Percentiles rank a stretch among this genome's conserved stretches.
These are phyloP conservation scores for Pitangus sulphuratus DNA, from an alignment of 2,797 vertebrate genomes.

Conservation along the genomic window DNA sequence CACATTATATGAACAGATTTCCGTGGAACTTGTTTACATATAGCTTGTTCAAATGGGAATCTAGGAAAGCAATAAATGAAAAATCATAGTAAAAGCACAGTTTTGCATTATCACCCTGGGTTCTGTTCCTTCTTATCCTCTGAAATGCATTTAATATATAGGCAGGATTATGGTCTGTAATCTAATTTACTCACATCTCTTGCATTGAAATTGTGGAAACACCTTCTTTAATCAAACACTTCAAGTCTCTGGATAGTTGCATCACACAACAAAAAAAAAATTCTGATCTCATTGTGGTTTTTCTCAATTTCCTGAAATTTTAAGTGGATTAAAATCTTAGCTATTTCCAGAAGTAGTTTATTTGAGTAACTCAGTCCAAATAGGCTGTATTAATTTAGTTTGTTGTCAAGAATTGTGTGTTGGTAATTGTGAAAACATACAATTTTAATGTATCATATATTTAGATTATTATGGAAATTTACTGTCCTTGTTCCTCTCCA, in stretches of 20 bases:
- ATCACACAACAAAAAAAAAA: neutral
- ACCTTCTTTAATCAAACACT: neutral
- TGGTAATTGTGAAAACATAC: neutral
- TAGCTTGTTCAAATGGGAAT: neutral
- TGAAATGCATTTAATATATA: neutral
- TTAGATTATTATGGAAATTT: neutral
- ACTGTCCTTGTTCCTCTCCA: neutral
- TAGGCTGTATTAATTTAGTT: neutral
- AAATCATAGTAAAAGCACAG: neutral
- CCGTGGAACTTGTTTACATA: neutral
- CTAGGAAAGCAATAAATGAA: neutral
- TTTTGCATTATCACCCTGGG: neutral
- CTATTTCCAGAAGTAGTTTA: neutral
- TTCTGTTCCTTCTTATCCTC: neutral
- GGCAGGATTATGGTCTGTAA: neutral
- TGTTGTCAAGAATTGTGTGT: neutral
- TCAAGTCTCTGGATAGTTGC: neutral
- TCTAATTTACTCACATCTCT: neutral
- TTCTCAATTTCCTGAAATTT: slow-evolving; percentile 2
- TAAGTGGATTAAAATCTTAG: neutral
- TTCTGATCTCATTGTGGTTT: neutral
- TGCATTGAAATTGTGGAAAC: neutral
- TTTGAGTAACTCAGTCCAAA: neutral
- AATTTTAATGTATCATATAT: neutral
- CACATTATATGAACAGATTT: neutral